phyloP scores from a whole-genome alignment of 2,113 vertebrate species.

The Cettia cetti region DNA sequence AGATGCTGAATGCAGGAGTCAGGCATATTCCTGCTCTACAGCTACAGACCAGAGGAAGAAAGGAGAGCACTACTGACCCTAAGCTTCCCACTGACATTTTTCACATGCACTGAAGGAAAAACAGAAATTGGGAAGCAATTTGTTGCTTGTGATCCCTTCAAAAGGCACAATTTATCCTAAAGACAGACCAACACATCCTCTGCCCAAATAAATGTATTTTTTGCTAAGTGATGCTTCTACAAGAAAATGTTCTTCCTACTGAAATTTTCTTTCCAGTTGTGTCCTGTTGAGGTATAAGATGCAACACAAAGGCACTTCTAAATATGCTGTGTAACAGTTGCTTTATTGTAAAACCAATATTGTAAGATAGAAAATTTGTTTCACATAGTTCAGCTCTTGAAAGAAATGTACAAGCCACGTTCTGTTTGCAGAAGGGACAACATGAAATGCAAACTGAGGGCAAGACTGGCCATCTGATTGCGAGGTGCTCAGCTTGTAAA shows the following conservation, averaged over 20 bases:
- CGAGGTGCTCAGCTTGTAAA: background rate
- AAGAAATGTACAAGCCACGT: constrained; percentile 2
- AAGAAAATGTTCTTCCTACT: background rate
- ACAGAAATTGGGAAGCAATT: background rate
- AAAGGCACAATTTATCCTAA: background rate
- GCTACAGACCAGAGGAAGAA: background rate
- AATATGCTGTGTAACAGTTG: background rate
- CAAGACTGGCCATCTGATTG: background rate
- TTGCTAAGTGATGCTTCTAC: background rate
- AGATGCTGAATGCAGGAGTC: background rate
- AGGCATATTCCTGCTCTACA: background rate
- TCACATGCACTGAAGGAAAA: background rate
- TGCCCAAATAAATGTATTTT: background rate
- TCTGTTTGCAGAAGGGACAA: background rate
- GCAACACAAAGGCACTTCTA: background rate
- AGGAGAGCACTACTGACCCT: background rate
- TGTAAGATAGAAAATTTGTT: background rate
- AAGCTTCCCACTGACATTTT: background rate
- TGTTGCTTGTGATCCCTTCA: background rate
- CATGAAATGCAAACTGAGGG: background rate
- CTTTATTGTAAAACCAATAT: constrained; percentile 37
- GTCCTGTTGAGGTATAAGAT: background rate
- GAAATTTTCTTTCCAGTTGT: background rate
- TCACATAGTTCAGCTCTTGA: background rate
- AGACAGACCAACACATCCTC: background rate